Evolutionary conservation across 2,113 vertebrate species (phyloP).

Genomic region (Xerus inauris): DNA sequence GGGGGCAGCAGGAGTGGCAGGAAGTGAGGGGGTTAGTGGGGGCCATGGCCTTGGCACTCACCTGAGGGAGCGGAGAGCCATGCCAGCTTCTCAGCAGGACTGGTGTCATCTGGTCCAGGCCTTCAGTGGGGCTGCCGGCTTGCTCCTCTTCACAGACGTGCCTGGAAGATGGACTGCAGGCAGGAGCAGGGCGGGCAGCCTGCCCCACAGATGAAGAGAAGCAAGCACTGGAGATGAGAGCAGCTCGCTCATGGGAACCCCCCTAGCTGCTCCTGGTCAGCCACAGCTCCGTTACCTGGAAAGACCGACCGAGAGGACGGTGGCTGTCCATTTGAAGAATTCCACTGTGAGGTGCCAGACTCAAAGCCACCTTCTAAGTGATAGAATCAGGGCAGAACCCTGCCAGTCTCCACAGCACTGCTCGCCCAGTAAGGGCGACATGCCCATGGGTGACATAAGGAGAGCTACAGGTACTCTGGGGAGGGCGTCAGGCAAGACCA

Average conservation of each 20-base stretch:
- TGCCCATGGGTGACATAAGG: background rate
- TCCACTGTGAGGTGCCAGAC: background rate
- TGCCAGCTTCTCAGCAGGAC: background rate
- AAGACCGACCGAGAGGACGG: background rate
- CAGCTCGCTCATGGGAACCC: background rate
- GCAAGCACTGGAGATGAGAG: background rate
- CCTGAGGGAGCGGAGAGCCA: background rate
- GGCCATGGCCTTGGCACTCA: background rate
- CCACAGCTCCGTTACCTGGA: background rate
- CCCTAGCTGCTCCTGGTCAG: background rate
- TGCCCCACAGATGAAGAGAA: background rate
- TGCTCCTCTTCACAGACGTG: background rate
- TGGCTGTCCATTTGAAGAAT: background rate
- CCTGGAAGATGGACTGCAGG: background rate
- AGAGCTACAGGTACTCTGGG: background rate
- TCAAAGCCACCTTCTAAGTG: background rate
- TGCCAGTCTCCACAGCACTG: background rate
- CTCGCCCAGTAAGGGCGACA: too few species aligned
- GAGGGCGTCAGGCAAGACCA: fast-evolving
- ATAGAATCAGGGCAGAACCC: background rate
- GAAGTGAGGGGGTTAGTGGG: background rate
- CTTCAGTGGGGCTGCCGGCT: background rate
- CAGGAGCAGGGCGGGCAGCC: background rate
- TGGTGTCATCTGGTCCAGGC: background rate
- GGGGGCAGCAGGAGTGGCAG: fast-evolving